Evolutionary conservation across 2,888 invertebrate genomes (phyloP).

Genomic region (Leptopilina myrica): DNA sequence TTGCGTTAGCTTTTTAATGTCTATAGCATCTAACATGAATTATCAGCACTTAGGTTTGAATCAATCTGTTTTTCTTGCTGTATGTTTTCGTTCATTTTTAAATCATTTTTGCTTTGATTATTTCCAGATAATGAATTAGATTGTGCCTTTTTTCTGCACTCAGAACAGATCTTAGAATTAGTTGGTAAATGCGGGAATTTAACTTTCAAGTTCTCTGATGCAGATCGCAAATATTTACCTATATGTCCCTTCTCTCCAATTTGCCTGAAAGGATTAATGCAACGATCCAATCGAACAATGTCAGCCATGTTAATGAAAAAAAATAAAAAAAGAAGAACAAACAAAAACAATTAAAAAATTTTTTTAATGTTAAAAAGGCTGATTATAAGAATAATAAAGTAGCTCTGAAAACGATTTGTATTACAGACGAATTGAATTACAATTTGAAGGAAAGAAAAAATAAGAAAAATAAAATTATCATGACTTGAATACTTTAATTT

Average conservation of each 20-base stretch:
- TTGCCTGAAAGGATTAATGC: background rate
- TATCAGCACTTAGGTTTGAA: background rate
- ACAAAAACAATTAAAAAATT: too few relatives aligned
- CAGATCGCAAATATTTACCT: background rate
- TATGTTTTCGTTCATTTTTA: background rate
- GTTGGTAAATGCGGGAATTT: background rate
- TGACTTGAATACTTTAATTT: too few relatives aligned
- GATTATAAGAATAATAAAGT: too few relatives aligned
- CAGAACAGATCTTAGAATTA: too few relatives aligned
- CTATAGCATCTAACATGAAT: too few relatives aligned
- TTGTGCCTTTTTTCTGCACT: background rate
- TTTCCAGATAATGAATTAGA: background rate
- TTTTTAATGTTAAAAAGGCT: too few relatives aligned
- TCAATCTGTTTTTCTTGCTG: background rate
- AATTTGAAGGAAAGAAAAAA: too few relatives aligned
- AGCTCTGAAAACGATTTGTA: too few relatives aligned
- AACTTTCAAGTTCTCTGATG: background rate
- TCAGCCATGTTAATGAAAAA: background rate
- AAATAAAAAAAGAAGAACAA: too few relatives aligned
- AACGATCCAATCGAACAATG: background rate
- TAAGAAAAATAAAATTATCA: too few relatives aligned
- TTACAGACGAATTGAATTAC: too few relatives aligned
- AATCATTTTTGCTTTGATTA: background rate
- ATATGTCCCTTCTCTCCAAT: background rate
- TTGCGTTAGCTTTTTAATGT: background rate